Evolutionary conservation across 2,113 vertebrate genomes (phyloP), one percentile per base, ranked within the genome.

Genomic region (Perca flavescens): DNA sequence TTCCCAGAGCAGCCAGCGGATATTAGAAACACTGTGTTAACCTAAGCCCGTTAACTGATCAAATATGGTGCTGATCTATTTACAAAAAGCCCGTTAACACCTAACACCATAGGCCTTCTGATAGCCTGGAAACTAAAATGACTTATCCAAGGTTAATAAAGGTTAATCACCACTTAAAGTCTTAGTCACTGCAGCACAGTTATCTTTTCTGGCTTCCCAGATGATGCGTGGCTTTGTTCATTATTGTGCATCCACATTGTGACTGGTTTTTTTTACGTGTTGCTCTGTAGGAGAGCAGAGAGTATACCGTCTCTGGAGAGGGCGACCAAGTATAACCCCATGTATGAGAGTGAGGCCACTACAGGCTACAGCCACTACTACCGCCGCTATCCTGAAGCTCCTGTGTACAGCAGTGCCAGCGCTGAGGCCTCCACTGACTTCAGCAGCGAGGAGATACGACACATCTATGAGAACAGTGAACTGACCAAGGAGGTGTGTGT

Each of bases 381-480:
- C 91, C 95, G 94, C 25, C 94, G 95, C 43, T 96, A 96, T 75
- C 95, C 96, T 2, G 97, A 95, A 62, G 90, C 89, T 10, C 95
- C 96, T 0, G 92, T 96, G 74, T 95, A 95, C 87, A 96, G 96
- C 88, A 97, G 96, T 10, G 94, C 95, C 87, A 96, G 96, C 11
- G 95, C 94, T 4, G 97, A 98, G 87, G 94, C 95, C 83, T 96
- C 97, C 89, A 96, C 96, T 10, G 97, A 97, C 86, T 96, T 97
- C 95, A 98, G 97, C 94, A 98, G 96, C 66, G 97, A 99, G 85
- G 98, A 99, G 94, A 97, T 99, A 88, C 95, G 94, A 66, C 97
- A 98, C 88, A 97, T 99, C 91, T 98, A 98, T 83, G 96, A 99
- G 92, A 96, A 96, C 92, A 98, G 93, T 54, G 96, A 96, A 90